These are phyloP conservation scores for Phymorhynchus buccinoides DNA, from an alignment of 1,140 invertebrate species.

Conservation along the genomic window DNA sequence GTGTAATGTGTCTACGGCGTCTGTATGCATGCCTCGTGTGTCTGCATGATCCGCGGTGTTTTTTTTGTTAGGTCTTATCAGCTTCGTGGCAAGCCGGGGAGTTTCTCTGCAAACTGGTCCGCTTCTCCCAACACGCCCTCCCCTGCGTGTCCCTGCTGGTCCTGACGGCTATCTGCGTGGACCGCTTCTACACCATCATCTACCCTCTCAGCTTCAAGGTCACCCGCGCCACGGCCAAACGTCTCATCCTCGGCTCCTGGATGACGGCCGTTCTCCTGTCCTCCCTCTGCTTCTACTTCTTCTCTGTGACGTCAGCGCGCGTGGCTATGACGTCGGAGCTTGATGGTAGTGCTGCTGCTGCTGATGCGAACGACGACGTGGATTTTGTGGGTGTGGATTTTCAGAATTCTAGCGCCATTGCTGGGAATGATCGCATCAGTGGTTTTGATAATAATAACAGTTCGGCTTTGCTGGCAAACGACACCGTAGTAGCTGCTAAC, in stretches of 20 bases:
- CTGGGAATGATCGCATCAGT: no score
- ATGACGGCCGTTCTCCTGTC: slow-evolving; percentile 47
- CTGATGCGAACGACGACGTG: not conserved
- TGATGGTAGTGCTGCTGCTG: not conserved
- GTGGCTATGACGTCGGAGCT: not conserved
- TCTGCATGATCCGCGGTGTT: no score
- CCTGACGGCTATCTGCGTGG: slow-evolving; percentile 58
- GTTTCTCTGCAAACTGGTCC: slow-evolving; percentile 59
- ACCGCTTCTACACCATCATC: slow-evolving; percentile 67
- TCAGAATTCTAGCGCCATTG: no score
- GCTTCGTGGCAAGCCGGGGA: slow-evolving; percentile 52
- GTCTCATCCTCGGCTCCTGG: slow-evolving; percentile 56
- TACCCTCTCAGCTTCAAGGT: slow-evolving; percentile 69
- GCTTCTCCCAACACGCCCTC: slow-evolving; percentile 55
- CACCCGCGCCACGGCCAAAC: slow-evolving; percentile 63
- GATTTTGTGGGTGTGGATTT: no score
- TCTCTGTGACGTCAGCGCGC: slow-evolving; percentile 23
- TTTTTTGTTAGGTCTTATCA: no score
- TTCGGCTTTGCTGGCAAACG: no score
- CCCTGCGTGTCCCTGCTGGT: slow-evolving; percentile 53
- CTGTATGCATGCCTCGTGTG: no score
- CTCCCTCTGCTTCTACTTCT: slow-evolving; percentile 57
- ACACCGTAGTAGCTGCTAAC: no score
- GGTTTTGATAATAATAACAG: no score
- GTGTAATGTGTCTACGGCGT: no score